Conservation (phyloP, 1,140 invertebrate genomes). For the Brachionus paranguensis region DNA sequence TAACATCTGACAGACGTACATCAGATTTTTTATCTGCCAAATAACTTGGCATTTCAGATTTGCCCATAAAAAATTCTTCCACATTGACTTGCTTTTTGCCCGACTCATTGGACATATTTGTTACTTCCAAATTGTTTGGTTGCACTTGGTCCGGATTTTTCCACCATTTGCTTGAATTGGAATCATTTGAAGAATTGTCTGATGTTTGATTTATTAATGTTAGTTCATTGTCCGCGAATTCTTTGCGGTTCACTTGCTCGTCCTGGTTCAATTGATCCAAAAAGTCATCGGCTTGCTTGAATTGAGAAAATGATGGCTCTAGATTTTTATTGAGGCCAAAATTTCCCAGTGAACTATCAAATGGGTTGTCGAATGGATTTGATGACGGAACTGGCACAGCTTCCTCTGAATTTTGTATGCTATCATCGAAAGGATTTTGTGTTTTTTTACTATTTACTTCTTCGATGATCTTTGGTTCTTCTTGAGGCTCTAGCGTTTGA, state of each 20-base stretch:
- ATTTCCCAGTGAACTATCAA: neutral
- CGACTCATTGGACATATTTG: neutral
- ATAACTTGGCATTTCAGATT: constrained; percentile 10
- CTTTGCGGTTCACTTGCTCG: constrained; percentile 1
- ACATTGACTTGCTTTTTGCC: neutral
- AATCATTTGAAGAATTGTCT: neutral
- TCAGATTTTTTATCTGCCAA: constrained; percentile 3
- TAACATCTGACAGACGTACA: neutral
- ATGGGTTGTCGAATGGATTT: neutral
- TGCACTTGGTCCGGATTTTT: neutral
- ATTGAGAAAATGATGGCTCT: neutral
- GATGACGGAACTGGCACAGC: neutral
- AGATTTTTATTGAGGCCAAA: neutral
- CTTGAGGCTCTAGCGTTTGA: neutral
- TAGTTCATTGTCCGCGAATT: constrained; percentile 18
- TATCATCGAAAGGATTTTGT: neutral
- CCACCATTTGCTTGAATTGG: constrained; percentile 4
- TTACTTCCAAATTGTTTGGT: neutral
- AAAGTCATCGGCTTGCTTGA: constrained; percentile 4
- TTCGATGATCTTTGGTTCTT: neutral
- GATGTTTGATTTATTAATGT: neutral
- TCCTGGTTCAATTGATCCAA: neutral
- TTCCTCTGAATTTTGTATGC: neutral
- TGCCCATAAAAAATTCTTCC: neutral
- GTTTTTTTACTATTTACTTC: neutral